phyloP scores from a whole-genome alignment of 1,140 invertebrate genomes.

The Daktulosphaira vitifoliae region DNA sequence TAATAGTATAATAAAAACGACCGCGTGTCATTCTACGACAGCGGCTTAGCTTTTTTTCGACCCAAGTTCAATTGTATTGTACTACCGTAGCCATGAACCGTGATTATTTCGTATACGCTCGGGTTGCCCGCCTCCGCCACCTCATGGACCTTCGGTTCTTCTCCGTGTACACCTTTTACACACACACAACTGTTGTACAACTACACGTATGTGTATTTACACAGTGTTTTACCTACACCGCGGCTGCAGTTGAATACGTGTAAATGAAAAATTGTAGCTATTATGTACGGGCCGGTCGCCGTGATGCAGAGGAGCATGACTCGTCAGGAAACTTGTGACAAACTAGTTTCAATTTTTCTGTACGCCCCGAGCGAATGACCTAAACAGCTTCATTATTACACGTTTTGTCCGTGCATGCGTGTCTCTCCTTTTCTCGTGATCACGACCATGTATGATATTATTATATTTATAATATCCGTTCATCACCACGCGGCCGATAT shows the following conservation, averaged over 20 bases:
- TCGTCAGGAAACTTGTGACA: constrained; percentile 29
- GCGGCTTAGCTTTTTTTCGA: background rate
- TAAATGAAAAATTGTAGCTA: constrained; percentile 26
- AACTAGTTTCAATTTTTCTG: constrained; percentile 23
- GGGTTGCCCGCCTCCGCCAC: too few relatives aligned
- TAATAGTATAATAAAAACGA: background rate
- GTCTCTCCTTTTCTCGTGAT: background rate
- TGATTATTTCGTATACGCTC: background rate
- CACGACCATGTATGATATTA: too few relatives aligned
- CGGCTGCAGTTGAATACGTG: background rate
- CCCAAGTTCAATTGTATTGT: constrained; percentile 18
- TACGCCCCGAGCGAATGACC: constrained; percentile 25
- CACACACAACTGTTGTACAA: background rate
- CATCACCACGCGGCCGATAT: too few relatives aligned
- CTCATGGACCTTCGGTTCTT: too few relatives aligned
- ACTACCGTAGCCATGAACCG: constrained; percentile 25
- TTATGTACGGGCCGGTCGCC: background rate
- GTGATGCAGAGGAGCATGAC: constrained; percentile 12
- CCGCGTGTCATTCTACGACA: background rate
- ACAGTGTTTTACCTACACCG: too few relatives aligned
- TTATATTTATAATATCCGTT: too few relatives aligned
- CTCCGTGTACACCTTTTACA: too few relatives aligned
- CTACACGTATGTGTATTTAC: background rate
- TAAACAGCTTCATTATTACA: constrained; percentile 31
- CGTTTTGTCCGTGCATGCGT: background rate